Evolutionary conservation across 2,888 invertebrate species (phyloP).

Genomic region (Cheilosia grossa): DNA sequence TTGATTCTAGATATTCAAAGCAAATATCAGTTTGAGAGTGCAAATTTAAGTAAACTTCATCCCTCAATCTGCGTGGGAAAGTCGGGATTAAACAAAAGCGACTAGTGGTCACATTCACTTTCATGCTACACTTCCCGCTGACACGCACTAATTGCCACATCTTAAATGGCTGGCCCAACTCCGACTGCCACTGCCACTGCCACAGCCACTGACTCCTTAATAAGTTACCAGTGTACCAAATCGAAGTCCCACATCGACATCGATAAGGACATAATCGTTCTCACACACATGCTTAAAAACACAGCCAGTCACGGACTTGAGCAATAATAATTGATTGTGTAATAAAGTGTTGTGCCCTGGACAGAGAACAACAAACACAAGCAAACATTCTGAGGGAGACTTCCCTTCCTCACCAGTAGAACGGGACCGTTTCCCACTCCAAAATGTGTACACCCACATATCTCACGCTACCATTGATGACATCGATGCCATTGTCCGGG

Average conservation of each 20-base stretch:
- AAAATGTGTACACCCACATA: no score
- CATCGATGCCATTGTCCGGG: conserved; percentile 1
- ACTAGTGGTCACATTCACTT: background rate
- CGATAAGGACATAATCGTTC: conserved; percentile 24
- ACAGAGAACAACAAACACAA: background rate
- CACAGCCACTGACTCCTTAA: background rate
- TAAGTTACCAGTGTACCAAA: background rate
- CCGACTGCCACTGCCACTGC: background rate
- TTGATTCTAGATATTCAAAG: no score
- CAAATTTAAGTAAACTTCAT: no score
- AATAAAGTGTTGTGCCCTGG: conserved; percentile 54
- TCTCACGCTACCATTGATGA: background rate
- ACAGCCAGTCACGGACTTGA: background rate
- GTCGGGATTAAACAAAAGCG: background rate
- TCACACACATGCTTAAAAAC: conserved; percentile 4
- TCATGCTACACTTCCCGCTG: background rate
- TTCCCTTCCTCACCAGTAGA: no score
- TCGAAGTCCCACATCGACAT: conserved; percentile 2
- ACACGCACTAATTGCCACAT: background rate
- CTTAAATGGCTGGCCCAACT: background rate
- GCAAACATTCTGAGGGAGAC: background rate
- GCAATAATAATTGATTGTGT: conserved; percentile 49
- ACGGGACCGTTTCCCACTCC: no score
- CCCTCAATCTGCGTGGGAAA: no score
- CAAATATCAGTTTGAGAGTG: no score